Evolutionary conservation across 1,140 invertebrate genomes (phyloP), one percentile per base, ranked within the genome.

Genomic region (Pseudomyrmex pallidus): DNA sequence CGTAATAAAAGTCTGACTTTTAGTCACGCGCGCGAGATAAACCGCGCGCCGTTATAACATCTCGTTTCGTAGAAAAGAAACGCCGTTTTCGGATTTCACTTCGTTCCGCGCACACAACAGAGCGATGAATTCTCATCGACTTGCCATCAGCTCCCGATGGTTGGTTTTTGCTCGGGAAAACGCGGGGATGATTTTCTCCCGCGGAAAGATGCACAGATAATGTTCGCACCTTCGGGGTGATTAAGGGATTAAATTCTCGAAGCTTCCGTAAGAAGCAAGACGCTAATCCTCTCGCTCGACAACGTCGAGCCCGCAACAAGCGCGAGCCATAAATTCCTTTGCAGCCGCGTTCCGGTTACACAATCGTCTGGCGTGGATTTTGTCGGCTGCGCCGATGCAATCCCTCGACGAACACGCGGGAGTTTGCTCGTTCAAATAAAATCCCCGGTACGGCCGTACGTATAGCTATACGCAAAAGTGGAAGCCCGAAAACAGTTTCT

Each of bases 241-340:
- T 83, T 80, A 86, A 85, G 46, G 61, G 84, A 85, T 88, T 87
- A 85, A 89, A 85, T 68, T 57, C 66, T 82, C 59, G 61, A 85
- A 82, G 72, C 48, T 87, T 74, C 35, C 59, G 70, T 20, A 85
- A 54, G 66, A 64, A 57, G 46, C 22, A 63, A 35, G 74, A 80
- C 64, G 66, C 74, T 77, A 87, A 85, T 87, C 86, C 84, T 44
- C 61, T 74, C 54, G 78, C 61, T 74, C 54, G 78, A 61, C 57
- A 48, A 61, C 61, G 73, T 35, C 70, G 48, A 82, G 62, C 80
- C 52, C 82, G 73, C 72, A 83, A 56, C 77, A 17, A 25, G 44
- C 35, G 52, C 64, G 2, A 59, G 54, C 76, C 54, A 64, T 76
- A 83, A 76, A 64, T 76, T 83, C 73, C 54, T 66, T 22, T 20